Evolutionary conservation across 1,140 invertebrate genomes (phyloP).

Genomic region (Camponotus vicinus): DNA sequence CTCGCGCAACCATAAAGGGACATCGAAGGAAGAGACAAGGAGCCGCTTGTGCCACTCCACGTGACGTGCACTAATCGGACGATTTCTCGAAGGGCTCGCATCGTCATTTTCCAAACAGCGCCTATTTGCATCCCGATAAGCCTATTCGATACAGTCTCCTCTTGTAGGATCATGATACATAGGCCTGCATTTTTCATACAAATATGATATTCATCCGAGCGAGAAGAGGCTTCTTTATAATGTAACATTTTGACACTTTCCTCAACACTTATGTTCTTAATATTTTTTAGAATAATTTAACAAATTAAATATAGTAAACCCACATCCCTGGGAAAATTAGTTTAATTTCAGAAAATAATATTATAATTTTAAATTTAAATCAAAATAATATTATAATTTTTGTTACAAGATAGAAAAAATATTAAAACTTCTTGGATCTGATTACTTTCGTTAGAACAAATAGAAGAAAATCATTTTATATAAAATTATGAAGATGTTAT

Average conservation of each 20-base stretch:
- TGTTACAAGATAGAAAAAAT: no score
- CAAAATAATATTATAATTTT: no score
- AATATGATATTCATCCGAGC: neutral
- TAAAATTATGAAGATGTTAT: no score
- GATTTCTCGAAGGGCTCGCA: constrained; percentile 54
- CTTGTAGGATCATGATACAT: constrained; percentile 13
- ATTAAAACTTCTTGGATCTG: no score
- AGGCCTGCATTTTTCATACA: constrained; percentile 30
- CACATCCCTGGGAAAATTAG: no score
- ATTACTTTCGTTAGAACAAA: no score
- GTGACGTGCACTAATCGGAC: constrained; percentile 55
- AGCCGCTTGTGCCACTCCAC: constrained; percentile 65
- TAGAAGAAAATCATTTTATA: no score
- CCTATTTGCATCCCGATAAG: constrained; percentile 65
- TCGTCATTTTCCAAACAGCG: constrained; percentile 55
- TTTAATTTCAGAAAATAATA: no score
- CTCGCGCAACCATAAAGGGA: constrained; percentile 51
- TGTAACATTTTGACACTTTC: neutral
- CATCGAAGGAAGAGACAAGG: constrained; percentile 69
- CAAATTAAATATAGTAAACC: neutral
- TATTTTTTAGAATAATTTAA: neutral
- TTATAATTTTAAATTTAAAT: no score
- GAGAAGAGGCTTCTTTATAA: neutral
- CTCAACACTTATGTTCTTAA: neutral
- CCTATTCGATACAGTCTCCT: constrained; percentile 38